These are phyloP conservation scores for Anser cygnoides DNA, from an alignment of 2,113 vertebrate species.

Conservation along the genomic window DNA sequence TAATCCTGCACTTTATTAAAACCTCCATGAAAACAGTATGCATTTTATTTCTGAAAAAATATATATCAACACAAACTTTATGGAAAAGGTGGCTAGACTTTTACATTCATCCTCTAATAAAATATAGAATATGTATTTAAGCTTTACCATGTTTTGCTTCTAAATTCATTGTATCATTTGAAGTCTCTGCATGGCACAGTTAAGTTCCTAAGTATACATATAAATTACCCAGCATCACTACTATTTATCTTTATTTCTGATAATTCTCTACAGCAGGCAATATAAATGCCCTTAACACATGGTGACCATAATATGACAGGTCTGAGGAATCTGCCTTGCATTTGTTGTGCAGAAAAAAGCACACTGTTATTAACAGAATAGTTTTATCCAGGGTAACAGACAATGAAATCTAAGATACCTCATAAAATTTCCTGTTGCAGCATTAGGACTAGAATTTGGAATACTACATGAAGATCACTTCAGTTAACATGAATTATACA, in stretches of 20 bases:
- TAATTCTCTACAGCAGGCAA: neutral
- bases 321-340: neutral
- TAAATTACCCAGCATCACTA: neutral
- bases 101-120: neutral
- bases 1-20: neutral
- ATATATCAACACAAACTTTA: neutral
- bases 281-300: neutral
- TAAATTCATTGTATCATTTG: neutral
- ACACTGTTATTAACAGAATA: neutral
- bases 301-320: neutral
- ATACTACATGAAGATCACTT: neutral
- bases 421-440: neutral
- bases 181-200: neutral
- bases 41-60: neutral
- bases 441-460: neutral
- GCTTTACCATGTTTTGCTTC: neutral
- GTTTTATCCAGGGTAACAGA: neutral
- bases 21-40: neutral
- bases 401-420: neutral
- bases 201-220: neutral
- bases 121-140: neutral
- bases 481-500: neutral
- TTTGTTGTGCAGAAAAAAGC: neutral
- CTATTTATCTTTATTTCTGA: neutral
- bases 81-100: neutral